phyloP scores from a whole-genome alignment of 2,113 vertebrate genomes.

The Cyprinodon variegatus region DNA sequence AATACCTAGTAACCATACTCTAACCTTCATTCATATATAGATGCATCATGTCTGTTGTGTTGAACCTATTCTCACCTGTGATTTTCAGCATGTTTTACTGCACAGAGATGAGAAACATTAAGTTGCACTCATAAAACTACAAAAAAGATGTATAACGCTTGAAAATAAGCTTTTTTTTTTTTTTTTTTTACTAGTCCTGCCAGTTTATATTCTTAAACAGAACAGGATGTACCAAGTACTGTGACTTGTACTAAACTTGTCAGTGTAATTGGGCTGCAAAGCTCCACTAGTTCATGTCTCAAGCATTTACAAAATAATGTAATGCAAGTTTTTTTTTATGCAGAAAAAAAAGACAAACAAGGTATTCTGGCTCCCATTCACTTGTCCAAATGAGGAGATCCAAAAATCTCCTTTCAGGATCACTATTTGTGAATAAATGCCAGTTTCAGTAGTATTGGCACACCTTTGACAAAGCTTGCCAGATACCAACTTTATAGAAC shows the following conservation, averaged over 20 bases:
- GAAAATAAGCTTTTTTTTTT: conserved; percentile 1
- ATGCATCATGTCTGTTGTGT: conserved; percentile 12
- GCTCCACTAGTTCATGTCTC: conserved; percentile 27
- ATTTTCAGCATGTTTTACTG: conserved; percentile 16
- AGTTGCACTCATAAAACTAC: conserved; percentile 28
- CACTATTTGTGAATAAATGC: conserved; percentile 59
- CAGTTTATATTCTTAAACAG: conserved; percentile 7
- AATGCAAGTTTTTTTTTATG: conserved; percentile 31
- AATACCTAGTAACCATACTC: not conserved
- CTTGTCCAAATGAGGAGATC: conserved; percentile 38
- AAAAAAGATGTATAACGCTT: not conserved
- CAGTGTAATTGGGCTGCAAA: conserved; percentile 8
- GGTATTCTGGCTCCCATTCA: conserved; percentile 36
- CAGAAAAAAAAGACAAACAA: not conserved
- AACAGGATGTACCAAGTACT: conserved; percentile 32
- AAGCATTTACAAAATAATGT: conserved; percentile 22
- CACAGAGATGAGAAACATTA: conserved; percentile 7
- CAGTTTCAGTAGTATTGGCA: conserved; percentile 49
- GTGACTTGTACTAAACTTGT: conserved; percentile 18
- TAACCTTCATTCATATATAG: conserved; percentile 7
- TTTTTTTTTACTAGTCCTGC: conserved; percentile 16
- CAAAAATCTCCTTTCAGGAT: conserved; percentile 40
- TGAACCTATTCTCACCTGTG: not conserved
- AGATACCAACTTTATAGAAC: conserved; percentile 66
- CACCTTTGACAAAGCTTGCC: conserved; percentile 41